A percentile compares a stretch with the other conserved stretches of the same genome.
Evolutionary conservation across 2,797 vertebrate species (phyloP).

Genomic region (Alfaro cultratus): DNA sequence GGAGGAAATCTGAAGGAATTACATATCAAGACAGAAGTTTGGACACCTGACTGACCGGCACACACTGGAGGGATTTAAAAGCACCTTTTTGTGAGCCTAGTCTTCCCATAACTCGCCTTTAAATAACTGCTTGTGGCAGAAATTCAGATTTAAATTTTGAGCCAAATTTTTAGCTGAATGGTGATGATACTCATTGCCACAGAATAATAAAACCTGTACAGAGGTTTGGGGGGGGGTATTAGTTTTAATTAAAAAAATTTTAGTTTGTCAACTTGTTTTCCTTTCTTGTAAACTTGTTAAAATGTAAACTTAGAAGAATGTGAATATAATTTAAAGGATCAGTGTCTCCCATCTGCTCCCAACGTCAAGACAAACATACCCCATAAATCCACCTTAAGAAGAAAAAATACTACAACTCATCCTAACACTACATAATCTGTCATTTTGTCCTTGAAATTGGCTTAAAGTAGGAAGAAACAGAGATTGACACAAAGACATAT

Average conservation of each 20-base stretch:
- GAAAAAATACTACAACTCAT: neutral
- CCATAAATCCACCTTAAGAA: too few relatives aligned
- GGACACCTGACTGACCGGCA: neutral
- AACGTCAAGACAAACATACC: neutral
- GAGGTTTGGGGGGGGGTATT: neutral
- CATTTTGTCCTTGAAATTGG: neutral
- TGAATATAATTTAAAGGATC: neutral
- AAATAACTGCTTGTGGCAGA: neutral
- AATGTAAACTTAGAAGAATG: neutral
- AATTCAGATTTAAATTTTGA: neutral
- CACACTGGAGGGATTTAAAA: neutral
- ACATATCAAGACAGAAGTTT: neutral
- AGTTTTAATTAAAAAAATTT: neutral
- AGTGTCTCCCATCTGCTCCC: neutral
- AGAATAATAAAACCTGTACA: too few relatives aligned
- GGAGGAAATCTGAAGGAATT: neutral
- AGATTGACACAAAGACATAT: neutral
- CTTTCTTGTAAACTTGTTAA: neutral
- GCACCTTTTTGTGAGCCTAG: neutral
- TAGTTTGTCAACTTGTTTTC: neutral
- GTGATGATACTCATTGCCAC: too few relatives aligned
- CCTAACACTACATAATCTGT: neutral
- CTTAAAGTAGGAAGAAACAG: neutral
- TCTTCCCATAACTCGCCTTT: neutral
- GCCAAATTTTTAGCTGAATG: too few relatives aligned